Evolutionary conservation across 2,888 invertebrate genomes (phyloP).

Genomic region (Digitonthophagus gazella): DNA sequence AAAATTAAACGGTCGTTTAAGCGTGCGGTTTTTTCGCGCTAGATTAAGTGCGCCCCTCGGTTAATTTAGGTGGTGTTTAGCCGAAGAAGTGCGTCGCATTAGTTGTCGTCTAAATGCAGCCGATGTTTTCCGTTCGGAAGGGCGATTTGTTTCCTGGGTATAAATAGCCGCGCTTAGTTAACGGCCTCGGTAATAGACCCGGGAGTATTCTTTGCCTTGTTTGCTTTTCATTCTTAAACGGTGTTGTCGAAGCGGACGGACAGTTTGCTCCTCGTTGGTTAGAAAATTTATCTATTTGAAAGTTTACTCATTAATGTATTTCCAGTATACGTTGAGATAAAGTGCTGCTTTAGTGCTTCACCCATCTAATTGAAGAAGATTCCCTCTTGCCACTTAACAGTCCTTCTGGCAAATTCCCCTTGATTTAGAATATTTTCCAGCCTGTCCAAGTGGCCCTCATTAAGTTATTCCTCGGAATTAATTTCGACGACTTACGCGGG

Average conservation of each 20-base stretch:
- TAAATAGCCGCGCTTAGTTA: neutral
- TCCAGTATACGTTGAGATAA: too few species aligned
- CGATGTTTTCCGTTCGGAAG: neutral
- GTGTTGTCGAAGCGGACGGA: neutral
- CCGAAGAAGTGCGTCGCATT: neutral
- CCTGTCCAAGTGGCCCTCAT: neutral
- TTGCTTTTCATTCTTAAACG: neutral
- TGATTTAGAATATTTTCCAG: too few species aligned
- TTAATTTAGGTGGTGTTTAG: neutral
- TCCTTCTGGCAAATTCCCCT: neutral
- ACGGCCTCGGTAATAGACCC: neutral
- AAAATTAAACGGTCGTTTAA: slow-evolving; percentile 10
- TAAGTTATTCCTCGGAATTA: neutral
- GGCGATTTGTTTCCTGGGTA: neutral
- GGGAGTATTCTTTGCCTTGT: neutral
- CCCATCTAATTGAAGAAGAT: too few species aligned
- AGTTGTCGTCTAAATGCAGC: neutral
- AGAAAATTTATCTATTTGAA: too few species aligned
- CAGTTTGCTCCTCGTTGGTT: neutral
- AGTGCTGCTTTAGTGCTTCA: too few species aligned
- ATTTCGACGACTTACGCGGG: too few species aligned
- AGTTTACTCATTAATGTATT: too few species aligned
- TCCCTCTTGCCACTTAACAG: neutral
- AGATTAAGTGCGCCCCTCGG: neutral
- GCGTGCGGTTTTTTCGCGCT: slow-evolving; percentile 14